Evolutionary conservation across 2,888 invertebrate genomes (phyloP).

Genomic region (Pocota personata): DNA sequence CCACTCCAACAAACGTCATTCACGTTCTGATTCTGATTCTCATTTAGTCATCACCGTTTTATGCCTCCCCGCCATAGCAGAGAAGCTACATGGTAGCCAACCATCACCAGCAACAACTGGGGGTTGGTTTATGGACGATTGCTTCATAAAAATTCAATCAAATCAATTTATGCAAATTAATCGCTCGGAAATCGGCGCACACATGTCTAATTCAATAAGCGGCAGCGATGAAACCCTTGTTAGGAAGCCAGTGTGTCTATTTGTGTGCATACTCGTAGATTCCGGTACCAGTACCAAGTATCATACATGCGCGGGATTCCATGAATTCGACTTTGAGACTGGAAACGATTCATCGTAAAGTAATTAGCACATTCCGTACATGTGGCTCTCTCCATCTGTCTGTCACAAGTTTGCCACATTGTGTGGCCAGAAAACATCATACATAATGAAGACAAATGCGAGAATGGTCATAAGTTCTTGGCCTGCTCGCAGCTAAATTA

Average conservation of each 20-base stretch:
- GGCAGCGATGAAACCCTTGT: constrained; percentile 60
- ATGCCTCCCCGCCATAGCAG: constrained; percentile 7
- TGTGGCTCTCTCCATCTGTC: constrained; percentile 42
- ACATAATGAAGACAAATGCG: constrained; percentile 43
- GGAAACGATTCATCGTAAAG: constrained; percentile 60
- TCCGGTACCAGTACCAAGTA: constrained; percentile 52
- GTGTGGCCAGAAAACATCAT: constrained; percentile 43
- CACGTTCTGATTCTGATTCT: constrained; percentile 15
- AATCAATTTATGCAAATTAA: constrained; percentile 83
- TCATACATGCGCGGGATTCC: constrained; percentile 53
- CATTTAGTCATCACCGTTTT: constrained; percentile 51
- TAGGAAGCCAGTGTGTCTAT: constrained; percentile 49
- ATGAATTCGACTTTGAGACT: constrained; percentile 51
- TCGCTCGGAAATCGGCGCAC: constrained; percentile 76
- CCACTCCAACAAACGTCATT: constrained; percentile 18
- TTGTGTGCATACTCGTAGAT: constrained; percentile 52
- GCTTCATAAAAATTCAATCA: constrained; percentile 82
- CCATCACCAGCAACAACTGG: constrained; percentile 33
- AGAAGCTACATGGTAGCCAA: no score
- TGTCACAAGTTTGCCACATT: constrained; percentile 33
- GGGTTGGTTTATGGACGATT: constrained; percentile 65
- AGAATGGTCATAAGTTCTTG: constrained; percentile 59
- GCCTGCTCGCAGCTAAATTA: constrained; percentile 52
- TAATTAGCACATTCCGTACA: constrained; percentile 68
- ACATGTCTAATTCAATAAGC: constrained; percentile 73